Evolutionary conservation across 2,888 invertebrate species (phyloP), one percentile per base, ranked within the genome.

Genomic region (Hypselothyrea guttata): DNA sequence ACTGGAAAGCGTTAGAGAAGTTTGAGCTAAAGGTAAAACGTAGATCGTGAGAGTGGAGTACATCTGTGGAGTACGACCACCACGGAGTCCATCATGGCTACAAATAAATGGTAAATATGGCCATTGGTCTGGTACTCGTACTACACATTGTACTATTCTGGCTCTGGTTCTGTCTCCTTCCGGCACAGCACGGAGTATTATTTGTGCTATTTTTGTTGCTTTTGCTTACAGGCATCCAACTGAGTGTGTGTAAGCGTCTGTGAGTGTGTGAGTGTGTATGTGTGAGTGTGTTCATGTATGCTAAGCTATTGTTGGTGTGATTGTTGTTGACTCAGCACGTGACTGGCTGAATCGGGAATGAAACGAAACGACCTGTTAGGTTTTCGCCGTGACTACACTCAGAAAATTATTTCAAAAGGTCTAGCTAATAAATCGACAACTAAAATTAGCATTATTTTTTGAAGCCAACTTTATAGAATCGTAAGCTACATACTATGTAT

Each of bases 331-430:
- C n/a, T 31, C 11, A 34, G 47, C 61, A 63, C 56, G 63, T 61
- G 63, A 56, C 61, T 56, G 4, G 31, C 1, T 52, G 33, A 40
- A 49, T 55, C 44, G n/a, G 13, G 16, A 57, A 34, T 56, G n/a
- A 12, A 33, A 27, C 34, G 11, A 12, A 34, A 22, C 22, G 15
- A 30, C 40, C 37, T 37, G 42, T 16, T 12, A 40, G 48, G 44
- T 51, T 13, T n/a, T 12, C 5, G 22, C 7, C 22, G 22, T 22
- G 15, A 28, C 13, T 47, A 47, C 37, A 47, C 47, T 37, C 8
- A 15, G 9, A 27, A n/a, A 35, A n/a, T n/a, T n/a, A n/a, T n/a
- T n/a, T n/a, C n/a, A n/a, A n/a, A n/a, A n/a, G n/a, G n/a, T n/a
- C n/a, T n/a, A n/a, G n/a, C n/a, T n/a, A n/a, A n/a, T n/a, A n/a